Evolutionary conservation across 2,888 invertebrate genomes (phyloP).

Genomic region (Pilophorus perplexus): DNA sequence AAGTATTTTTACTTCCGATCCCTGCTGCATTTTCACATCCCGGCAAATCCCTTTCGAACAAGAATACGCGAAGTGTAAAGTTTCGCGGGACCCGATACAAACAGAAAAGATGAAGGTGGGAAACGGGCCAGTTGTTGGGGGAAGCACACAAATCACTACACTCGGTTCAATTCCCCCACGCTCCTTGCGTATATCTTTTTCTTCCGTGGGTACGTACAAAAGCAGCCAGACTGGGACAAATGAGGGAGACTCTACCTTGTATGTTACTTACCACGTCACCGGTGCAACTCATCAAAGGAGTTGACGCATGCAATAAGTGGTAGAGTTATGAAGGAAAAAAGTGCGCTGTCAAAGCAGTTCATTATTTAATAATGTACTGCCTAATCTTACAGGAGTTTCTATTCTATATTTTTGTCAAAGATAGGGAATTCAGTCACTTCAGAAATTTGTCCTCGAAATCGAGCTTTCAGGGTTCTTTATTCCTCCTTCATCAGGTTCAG

Average conservation of each 20-base stretch:
- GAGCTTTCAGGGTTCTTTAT: too few species aligned
- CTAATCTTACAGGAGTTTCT: too few species aligned
- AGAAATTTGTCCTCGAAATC: too few species aligned
- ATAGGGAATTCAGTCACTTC: too few species aligned
- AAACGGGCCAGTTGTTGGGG: conserved; percentile 34
- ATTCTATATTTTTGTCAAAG: too few species aligned
- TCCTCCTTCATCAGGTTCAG: too few species aligned
- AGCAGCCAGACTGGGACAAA: conserved; percentile 11
- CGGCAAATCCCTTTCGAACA: neutral
- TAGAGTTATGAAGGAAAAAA: too few species aligned
- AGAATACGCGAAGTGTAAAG: conserved; percentile 19
- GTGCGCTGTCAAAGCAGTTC: too few species aligned
- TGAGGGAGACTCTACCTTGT: conserved; percentile 12
- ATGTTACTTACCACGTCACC: too few species aligned
- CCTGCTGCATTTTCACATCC: conserved; percentile 22
- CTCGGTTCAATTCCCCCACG: conserved; percentile 30
- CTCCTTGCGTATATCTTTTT: conserved; percentile 23
- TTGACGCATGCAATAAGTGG: too few species aligned
- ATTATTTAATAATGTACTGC: too few species aligned
- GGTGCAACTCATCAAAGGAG: too few species aligned
- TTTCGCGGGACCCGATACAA: conserved; percentile 32
- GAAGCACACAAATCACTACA: conserved; percentile 37
- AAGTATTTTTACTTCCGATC: conserved; percentile 1
- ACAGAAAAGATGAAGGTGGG: conserved; percentile 41
- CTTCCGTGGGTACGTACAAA: conserved; percentile 19